Base-by-base conservation (phyloP, 2,113 vertebrate genomes). In the Psophia crepitans region DNA sequence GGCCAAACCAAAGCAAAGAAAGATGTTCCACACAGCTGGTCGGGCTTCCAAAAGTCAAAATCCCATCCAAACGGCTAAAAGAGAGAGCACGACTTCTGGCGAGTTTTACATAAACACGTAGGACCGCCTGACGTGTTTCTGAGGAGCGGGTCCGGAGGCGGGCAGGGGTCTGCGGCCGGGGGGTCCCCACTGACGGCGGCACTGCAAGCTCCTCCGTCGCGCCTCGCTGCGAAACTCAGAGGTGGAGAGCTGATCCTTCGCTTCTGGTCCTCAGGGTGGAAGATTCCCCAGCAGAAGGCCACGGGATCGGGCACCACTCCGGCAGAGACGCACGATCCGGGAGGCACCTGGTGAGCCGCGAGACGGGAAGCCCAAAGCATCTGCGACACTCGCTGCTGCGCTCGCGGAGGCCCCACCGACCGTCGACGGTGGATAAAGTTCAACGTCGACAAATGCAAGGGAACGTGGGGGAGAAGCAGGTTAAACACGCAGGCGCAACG, bases 301-400 rank as follows among this genome's bases (percentile, higher is more conserved):
- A 15, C 21, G 27, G 49, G 76, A 35, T 64, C 17, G 20, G 51
- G 32, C n/a, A 64, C 56, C 10, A 1, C 16, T 89, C 63, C 64
- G n/a, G 44, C 11, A 21, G 56, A 69, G 16, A 39, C 2, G 8
- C 0, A 2, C 9, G 18, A 61, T 65, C 56, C 4, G 0, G 49
- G 41, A 33, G 57, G 64, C 56, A 64, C 26, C 17, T 1, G 65
- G 37, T 2, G 22, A 51, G 54, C 33, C 9, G 41, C 0, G 1
- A 48, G 30, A 37, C 0, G 11, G 11, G 41, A 71, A 71, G 51
- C 41, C 21, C 14, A 0, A 32, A 39, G 60, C 10, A 0, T 17
- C 41, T 9, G 14, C 7, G 82, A 28, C 3, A 5, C 20, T 41
- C 6, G 3, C 11, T 8, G 82, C 23, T 21, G 20, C 0, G 0